Evolutionary conservation across 2,797 vertebrate genomes (phyloP).

Genomic region (Alcedo quadribrachys): DNA sequence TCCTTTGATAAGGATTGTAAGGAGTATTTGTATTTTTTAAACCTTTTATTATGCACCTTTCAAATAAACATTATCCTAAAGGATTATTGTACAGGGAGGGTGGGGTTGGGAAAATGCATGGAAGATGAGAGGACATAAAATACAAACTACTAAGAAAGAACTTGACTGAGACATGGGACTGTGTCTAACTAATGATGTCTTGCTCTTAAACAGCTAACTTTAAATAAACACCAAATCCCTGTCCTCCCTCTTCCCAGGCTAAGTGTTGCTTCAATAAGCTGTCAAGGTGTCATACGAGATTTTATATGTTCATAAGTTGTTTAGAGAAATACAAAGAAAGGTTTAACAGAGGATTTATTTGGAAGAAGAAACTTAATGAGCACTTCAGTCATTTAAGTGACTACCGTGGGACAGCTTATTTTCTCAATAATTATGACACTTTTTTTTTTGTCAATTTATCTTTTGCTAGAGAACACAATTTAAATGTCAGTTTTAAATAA

Average conservation of each 20-base stretch:
- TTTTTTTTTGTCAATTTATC: slow-evolving; percentile 58
- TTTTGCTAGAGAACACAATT: slow-evolving; percentile 64
- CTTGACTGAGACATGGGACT: neutral
- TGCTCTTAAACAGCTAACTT: neutral
- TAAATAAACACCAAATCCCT: neutral
- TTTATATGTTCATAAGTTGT: neutral
- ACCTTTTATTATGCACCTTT: neutral
- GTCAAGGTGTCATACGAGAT: neutral
- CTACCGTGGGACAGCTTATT: slow-evolving; percentile 31
- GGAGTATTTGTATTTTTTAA: neutral
- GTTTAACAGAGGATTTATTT: neutral
- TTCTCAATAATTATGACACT: slow-evolving; percentile 49
- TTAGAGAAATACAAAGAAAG: neutral
- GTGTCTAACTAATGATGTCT: neutral
- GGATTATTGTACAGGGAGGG: neutral
- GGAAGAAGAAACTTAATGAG: slow-evolving; percentile 2
- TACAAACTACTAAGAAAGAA: neutral
- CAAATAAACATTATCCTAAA: neutral
- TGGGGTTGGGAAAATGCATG: neutral
- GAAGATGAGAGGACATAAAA: neutral
- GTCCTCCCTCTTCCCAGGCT: neutral
- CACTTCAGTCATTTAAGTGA: slow-evolving; percentile 46
- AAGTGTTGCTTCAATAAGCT: neutral
- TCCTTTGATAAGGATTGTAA: neutral
- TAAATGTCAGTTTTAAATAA: slow-evolving; percentile 68